Percentiles rank a stretch among this genome's conserved stretches.
Conservation (phyloP, 2,888 invertebrate species). For the Leptopilina syphax region DNA sequence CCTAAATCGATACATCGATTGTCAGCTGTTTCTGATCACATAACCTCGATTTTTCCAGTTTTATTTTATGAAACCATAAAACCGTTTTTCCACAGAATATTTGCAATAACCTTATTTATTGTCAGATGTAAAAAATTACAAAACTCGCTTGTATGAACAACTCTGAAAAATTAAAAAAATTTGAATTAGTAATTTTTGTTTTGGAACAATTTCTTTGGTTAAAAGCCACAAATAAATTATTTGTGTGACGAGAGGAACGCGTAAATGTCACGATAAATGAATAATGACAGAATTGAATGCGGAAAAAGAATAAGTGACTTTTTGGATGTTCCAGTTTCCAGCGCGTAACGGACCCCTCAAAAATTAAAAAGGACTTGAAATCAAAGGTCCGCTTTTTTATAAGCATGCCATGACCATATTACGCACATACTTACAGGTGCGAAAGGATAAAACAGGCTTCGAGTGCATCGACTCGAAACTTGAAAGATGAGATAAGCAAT, state of each 20-base stretch:
- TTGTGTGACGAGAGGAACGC: background rate
- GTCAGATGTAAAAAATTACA: no score
- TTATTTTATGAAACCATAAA: no score
- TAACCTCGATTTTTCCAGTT: no score
- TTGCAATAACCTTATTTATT: background rate
- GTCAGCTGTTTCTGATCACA: no score
- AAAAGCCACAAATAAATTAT: background rate
- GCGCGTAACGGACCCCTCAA: conserved; percentile 8
- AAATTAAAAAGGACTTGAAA: conserved; percentile 29
- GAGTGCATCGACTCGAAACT: conserved; percentile 26
- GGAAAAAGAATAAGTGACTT: conserved; percentile 13
- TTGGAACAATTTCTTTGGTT: no score
- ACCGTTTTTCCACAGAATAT: background rate
- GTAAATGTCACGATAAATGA: background rate
- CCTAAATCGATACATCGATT: no score
- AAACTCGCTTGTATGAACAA: no score
- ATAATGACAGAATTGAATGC: conserved; percentile 19
- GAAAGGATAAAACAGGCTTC: conserved; percentile 3
- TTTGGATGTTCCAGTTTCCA: conserved; percentile 2
- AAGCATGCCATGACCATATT: background rate
- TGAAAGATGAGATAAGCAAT: conserved; percentile 5
- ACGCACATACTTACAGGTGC: background rate
- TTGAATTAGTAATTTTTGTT: no score
- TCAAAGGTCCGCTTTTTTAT: conserved; percentile 23
- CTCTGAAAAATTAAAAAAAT: no score